Evolutionary conservation across 1,140 invertebrate genomes (phyloP).

Genomic region (Sesamia nonagrioides): DNA sequence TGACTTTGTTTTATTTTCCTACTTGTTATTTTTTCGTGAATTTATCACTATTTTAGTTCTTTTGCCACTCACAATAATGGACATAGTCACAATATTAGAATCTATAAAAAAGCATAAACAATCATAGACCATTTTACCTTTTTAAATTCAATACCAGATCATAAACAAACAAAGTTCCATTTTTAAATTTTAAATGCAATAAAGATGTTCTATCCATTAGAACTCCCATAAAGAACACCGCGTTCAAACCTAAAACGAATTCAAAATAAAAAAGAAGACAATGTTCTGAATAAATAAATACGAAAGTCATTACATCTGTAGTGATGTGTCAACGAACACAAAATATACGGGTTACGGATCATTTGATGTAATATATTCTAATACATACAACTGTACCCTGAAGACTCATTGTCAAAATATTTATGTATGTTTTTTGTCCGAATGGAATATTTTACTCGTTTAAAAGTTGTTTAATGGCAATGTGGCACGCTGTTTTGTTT

Average conservation of each 20-base stretch:
- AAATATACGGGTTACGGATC: neutral
- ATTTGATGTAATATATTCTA: conserved; percentile 15
- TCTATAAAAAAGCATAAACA: neutral
- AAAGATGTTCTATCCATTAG: conserved; percentile 20
- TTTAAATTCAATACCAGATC: neutral
- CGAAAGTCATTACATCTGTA: conserved; percentile 1
- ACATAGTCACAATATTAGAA: neutral
- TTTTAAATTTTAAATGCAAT: conserved; percentile 13
- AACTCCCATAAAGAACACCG: conserved; percentile 18
- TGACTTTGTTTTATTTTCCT: too few relatives aligned
- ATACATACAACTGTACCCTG: conserved; percentile 5
- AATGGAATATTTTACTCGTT: conserved; percentile 19
- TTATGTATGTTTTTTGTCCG: conserved; percentile 38
- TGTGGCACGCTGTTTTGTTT: conserved; percentile 1
- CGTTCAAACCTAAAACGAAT: neutral
- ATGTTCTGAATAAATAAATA: conserved; percentile 24
- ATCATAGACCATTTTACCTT: neutral
- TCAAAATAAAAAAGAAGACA: neutral
- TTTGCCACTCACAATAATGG: too few relatives aligned
- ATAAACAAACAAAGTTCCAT: neutral
- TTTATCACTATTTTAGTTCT: too few relatives aligned
- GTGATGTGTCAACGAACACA: conserved; percentile 27
- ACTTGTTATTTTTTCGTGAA: too few relatives aligned
- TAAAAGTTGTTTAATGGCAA: neutral
- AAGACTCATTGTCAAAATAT: conserved; percentile 31